Evolutionary conservation across 2,888 invertebrate species (phyloP), one percentile per base, ranked within the genome.

Genomic region (Eumerus sabulonum): DNA sequence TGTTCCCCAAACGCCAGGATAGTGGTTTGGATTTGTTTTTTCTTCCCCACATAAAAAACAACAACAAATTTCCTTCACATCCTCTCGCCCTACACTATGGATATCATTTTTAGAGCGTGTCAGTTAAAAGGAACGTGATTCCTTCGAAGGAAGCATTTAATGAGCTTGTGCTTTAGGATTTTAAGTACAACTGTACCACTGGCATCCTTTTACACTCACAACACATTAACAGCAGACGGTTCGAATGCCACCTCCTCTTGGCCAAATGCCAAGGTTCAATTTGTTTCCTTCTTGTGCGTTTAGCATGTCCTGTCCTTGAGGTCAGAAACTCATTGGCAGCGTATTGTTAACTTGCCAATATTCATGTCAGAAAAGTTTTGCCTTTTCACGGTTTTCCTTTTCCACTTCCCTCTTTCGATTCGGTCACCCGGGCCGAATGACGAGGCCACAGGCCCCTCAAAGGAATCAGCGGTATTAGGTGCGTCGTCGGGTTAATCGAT

Each of bases 151-250:
- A 71, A 60, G 59, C 67, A 60, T n/a, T n/a, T 79, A 79, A 79
- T 74, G 56, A 79, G 64, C 74, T 68, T 64, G 67, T 72, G 63
- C 73, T 73, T 42, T 13, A 73, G n/a, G 68, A 63, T 68, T 60
- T 68, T 79, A 79, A 79, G 79, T 70, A 79, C 63, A 56, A 60
- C n/a, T n/a, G 27, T 7, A 60, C 68, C 54, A 74, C 60, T 73
- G 79, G 74, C 73, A 74, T 74, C 79, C 79, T 63, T 64, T 68
- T 59, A 14, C 40, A 59, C 67, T 56, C 68, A 48, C 59, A 68
- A 56, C 62, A 73, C 79, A 79, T 79, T 73, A 68, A 73, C 59
- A 73, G 53, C 79, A 73, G 73, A 73, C 73, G 79, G 59, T 73
- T 57, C 42, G 57, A 63, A 54, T 17, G n/a, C 42, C 63, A 13